Conservation (phyloP, 2,888 invertebrate species). For the Polietes domitor region DNA sequence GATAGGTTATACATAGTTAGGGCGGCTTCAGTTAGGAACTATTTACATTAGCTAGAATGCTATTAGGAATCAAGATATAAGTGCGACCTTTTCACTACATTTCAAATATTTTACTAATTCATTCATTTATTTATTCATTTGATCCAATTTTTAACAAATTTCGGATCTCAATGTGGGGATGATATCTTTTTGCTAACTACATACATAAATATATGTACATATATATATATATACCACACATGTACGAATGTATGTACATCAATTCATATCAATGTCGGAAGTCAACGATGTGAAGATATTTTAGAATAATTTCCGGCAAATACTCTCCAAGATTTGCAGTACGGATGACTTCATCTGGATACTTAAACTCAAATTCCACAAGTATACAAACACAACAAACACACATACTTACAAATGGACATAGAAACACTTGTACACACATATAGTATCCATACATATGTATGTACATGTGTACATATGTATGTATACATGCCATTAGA, state of each 20-base stretch:
- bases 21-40: too few relatives aligned
- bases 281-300: neutral
- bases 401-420: neutral
- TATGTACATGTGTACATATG: neutral
- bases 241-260: neutral
- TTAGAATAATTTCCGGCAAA: conserved; percentile 24
- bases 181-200: too few relatives aligned
- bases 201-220: too few relatives aligned
- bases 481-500: conserved; percentile 3
- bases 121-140: too few relatives aligned
- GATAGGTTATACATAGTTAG: too few relatives aligned
- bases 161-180: too few relatives aligned
- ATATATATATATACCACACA: too few relatives aligned
- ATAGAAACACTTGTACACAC: neutral
- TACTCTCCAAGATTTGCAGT: neutral
- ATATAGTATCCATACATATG: neutral
- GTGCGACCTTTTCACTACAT: too few relatives aligned
- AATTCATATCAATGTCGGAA: neutral
- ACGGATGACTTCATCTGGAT: conserved; percentile 7
- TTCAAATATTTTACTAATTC: too few relatives aligned
- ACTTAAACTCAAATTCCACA: conserved; percentile 7
- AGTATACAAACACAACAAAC: neutral
- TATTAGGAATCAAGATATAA: too few relatives aligned
- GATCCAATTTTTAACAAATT: too few relatives aligned
- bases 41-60: too few relatives aligned